These are phyloP conservation scores for Orthosia gracilis DNA, from an alignment of 2,888 invertebrate genomes.

Conservation along the genomic window DNA sequence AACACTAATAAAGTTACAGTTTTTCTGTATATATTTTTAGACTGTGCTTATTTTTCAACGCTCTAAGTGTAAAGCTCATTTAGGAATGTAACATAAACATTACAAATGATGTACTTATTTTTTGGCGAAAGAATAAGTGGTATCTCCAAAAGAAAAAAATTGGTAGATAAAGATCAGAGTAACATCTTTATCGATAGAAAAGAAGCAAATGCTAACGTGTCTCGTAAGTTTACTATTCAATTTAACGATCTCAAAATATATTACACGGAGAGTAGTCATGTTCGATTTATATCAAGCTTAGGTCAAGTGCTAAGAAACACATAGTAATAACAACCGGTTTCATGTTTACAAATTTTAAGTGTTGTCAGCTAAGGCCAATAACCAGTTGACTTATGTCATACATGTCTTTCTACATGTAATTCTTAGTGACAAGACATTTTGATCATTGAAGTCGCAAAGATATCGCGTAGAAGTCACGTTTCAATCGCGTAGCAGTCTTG, in stretches of 20 bases:
- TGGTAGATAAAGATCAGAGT: background rate
- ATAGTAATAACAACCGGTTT: constrained; percentile 27
- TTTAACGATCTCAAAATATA: background rate
- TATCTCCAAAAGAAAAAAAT: background rate
- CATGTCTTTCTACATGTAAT: background rate
- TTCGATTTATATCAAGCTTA: constrained; percentile 4
- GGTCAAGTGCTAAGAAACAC: constrained; percentile 3
- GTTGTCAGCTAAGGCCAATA: constrained; percentile 7
- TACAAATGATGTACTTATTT: background rate
- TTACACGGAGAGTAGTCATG: background rate
- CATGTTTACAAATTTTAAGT: constrained; percentile 33
- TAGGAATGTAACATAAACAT: background rate
- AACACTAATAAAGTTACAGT: constrained; percentile 6
- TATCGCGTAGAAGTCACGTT: background rate
- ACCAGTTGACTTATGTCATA: constrained; percentile 19
- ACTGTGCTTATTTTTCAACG: background rate
- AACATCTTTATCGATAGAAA: constrained; percentile 1
- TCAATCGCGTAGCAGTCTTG: background rate
- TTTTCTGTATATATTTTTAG: background rate
- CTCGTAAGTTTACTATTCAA: constrained; percentile 12
- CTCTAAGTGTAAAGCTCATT: background rate
- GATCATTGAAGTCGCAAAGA: background rate
- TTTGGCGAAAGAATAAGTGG: background rate
- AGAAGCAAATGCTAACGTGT: constrained; percentile 14
- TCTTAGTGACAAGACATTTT: constrained; percentile 2